Base-by-base conservation (phyloP, 2,797 vertebrate species). In the Astyanax mexicanus region DNA sequence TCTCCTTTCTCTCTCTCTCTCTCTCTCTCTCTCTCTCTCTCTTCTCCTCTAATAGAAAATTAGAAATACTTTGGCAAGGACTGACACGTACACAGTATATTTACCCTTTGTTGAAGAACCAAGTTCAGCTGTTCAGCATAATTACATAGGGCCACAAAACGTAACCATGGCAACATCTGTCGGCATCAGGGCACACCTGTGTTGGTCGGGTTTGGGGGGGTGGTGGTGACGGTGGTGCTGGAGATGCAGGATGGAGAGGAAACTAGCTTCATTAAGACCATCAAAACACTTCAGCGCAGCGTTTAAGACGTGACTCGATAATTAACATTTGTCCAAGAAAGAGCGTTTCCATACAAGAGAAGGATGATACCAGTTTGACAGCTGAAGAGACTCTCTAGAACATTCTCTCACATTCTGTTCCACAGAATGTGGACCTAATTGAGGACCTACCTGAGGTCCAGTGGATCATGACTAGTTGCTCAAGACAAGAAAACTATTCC, bases 81-180 rank as follows among this genome's bases (percentile, higher is more conserved):
- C 49, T 25, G 37, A 67, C 21, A 52, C 7, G 60, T 79, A 79
- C 5, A 62, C 42, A 58, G n/a, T 42, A 69, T 64, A 60, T 83
- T 86, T 78, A 80, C 44, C 6, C 47, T 73, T 80, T 74, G 81
- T 81, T 60, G 52, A 77, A 61, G 72, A 86, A 74, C 68, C 60
- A 40, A 80, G 75, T 84, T 81, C 82, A 64, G 80, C 75, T 85
- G 82, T 85, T 83, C 75, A 42, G 65, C 81, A 73, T 89, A 87
- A 90, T 90, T 88, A 88, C 78, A 84, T 62, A 83, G 84, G 79
- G 73, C 81, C 84, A 81, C 86, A 83, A 87, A 83, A 75, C 67
- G 86, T 87, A 89, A 86, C 91, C 87, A 91, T 91, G 80, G 88
- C 75, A 89, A 90, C 89, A 66, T 69, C 60, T 75, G 76, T 82